Evolutionary conservation across 1,140 invertebrate genomes (phyloP).

Genomic region (Drosophila santomea): DNA sequence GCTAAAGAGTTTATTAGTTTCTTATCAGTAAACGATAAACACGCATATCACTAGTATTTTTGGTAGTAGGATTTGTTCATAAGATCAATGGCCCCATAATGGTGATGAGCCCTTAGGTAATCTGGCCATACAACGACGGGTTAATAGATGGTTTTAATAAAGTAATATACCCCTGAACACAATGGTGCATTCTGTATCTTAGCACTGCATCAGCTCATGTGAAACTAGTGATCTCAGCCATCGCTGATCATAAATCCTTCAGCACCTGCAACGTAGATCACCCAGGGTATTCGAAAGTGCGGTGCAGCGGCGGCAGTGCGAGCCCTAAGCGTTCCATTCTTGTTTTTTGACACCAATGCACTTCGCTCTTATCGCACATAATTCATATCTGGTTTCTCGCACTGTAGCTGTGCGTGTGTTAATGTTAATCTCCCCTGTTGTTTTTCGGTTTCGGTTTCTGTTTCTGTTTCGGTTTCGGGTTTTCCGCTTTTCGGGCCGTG

Average conservation of each 20-base stretch:
- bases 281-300: constrained; percentile 29
- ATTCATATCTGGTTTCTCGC: constrained; percentile 80
- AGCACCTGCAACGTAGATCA: constrained; percentile 10
- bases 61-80: too few relatives aligned
- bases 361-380: constrained; percentile 73
- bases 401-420: constrained; percentile 57
- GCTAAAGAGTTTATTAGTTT: too few relatives aligned
- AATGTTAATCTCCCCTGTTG: constrained; percentile 55
- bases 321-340: constrained; percentile 35
- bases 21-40: too few relatives aligned
- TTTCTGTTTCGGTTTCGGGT: neutral
- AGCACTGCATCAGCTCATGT: too few relatives aligned
- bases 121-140: neutral
- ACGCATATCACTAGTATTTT: too few relatives aligned
- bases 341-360: constrained; percentile 78
- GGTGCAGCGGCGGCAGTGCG: constrained; percentile 3
- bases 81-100: too few relatives aligned
- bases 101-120: neutral
- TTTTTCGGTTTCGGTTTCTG: constrained; percentile 17
- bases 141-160: too few relatives aligned
- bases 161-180: too few relatives aligned
- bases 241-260: constrained; percentile 8
- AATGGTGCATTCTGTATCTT: too few relatives aligned
- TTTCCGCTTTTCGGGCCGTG: constrained; percentile 3
- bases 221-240: too few relatives aligned